phyloP scores from a whole-genome alignment of 2,888 invertebrate species.

The Agrotis puta region DNA sequence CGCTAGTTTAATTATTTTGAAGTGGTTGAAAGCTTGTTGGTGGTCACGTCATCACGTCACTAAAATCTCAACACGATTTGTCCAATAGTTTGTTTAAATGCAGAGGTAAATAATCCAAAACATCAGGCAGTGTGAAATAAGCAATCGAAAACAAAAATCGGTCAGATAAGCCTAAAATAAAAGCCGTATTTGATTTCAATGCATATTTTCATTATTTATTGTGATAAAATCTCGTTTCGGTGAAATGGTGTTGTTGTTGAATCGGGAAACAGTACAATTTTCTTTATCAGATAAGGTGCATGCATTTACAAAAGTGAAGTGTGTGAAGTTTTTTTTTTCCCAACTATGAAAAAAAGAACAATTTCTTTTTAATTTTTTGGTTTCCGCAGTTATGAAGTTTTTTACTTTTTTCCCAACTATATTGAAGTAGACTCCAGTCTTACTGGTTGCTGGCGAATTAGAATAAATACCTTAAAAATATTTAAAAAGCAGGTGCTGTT shows the following conservation, averaged over 20 bases:
- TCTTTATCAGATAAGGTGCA: not conserved
- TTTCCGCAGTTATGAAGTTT: too few species aligned
- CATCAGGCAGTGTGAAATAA: not conserved
- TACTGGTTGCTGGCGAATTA: too few species aligned
- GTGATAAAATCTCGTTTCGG: constrained; percentile 32
- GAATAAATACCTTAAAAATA: too few species aligned
- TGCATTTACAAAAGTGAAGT: too few species aligned
- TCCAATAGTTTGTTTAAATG: not conserved
- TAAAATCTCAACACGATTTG: not conserved
- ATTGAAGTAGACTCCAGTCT: too few species aligned
- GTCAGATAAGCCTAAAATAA: constrained; percentile 22
- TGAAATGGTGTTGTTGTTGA: constrained; percentile 2
- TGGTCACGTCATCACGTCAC: not conserved
- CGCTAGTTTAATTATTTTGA: too few species aligned
- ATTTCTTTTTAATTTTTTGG: too few species aligned
- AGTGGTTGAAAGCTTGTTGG: too few species aligned
- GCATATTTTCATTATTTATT: constrained; percentile 25
- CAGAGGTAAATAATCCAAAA: constrained; percentile 9
- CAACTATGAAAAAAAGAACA: too few species aligned
- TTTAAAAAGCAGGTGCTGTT: too few species aligned
- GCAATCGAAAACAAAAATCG: constrained; percentile 9
- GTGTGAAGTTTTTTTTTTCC: too few species aligned
- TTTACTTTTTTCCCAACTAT: too few species aligned
- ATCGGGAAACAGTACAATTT: not conserved
- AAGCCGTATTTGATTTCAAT: constrained; percentile 33